These are phyloP conservation scores for Argynnis bischoffii DNA, from an alignment of 2,888 invertebrate species.

Conservation along the genomic window DNA sequence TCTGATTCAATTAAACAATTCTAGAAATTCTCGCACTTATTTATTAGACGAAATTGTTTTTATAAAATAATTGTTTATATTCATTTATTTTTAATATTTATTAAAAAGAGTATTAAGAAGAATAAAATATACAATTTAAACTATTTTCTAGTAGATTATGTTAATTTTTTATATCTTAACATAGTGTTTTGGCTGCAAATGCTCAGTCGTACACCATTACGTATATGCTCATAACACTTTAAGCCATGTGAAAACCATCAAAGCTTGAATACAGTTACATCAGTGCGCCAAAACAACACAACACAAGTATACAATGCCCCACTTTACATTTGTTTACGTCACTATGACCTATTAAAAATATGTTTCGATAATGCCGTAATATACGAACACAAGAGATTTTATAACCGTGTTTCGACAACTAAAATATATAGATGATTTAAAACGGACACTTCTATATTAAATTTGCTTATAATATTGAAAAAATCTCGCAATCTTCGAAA, in stretches of 20 bases:
- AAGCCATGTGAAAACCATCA: conserved; percentile 20
- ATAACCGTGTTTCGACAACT: neutral
- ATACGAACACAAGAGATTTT: neutral
- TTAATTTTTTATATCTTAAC: too few relatives aligned
- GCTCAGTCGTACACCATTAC: neutral
- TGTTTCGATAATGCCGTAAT: conserved; percentile 4
- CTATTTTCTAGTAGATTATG: too few relatives aligned
- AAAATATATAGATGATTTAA: neutral
- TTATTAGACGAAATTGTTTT: too few relatives aligned
- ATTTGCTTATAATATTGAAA: conserved; percentile 11
- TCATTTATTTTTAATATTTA: too few relatives aligned
- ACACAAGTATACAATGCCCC: conserved; percentile 17
- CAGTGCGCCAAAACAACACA: conserved; percentile 28
- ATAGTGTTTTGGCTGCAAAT: neutral
- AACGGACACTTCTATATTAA: neutral
- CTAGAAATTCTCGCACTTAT: too few relatives aligned
- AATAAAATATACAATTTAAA: too few relatives aligned
- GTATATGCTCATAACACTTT: conserved; percentile 1
- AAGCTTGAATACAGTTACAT: conserved; percentile 23
- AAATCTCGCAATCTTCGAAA: conserved; percentile 24
- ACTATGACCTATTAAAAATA: conserved; percentile 27
- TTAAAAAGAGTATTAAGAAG: too few relatives aligned
- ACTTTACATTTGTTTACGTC: conserved; percentile 26
- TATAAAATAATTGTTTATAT: too few relatives aligned
- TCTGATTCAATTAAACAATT: conserved; percentile 1